Evolutionary conservation across 1,140 invertebrate genomes (phyloP), one percentile per base, ranked within the genome.

Genomic region (Monomorium pharaonis): DNA sequence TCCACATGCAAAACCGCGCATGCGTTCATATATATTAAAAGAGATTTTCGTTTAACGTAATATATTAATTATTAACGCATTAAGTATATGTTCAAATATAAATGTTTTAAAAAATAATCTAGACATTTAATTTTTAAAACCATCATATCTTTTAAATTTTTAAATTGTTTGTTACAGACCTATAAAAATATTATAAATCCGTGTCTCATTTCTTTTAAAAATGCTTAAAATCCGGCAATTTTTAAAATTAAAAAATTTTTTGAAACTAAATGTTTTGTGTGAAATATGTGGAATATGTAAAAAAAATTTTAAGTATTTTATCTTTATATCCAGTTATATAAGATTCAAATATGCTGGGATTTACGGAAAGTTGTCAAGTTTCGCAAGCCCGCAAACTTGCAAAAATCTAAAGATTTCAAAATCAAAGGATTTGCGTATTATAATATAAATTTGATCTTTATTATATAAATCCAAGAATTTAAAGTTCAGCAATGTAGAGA

Each of bases 361-460:
- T 74, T 54, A 54, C 3, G 12, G 14, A 54, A 6, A 16, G 27
- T 3, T 37, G 6, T 2, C n/a, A 70, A 47, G 18, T 51, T 51
- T 51, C 3, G 9, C 47, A 72, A 51, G 5, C 33, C 56, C 51
- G 14, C 9, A 24, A 75, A 37, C 21, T 75, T 75, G 4, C 27
- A 75, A 75, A 75, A 75, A 56, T 37, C 14, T 21, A 58, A 75
- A 75, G 33, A 33, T 62, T 62, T 1, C 56, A 27, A 62, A 62
- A 62, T 77, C 18, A n/a, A 63, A 62, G 21, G 18, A 49, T 42
- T 75, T 75, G n/a, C 63, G 21, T 67, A 16, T 16, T 74, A 72
- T 30, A 30, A 63, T 62, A 77, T 21, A 42, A 77, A 33, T 24
- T 21, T 33, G 42, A 49, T 49, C 6, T 63, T 18, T 63, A 47